These are phyloP conservation scores for Psephotus haematonotus DNA, from an alignment of 2,113 vertebrate genomes.

Conservation along the genomic window DNA sequence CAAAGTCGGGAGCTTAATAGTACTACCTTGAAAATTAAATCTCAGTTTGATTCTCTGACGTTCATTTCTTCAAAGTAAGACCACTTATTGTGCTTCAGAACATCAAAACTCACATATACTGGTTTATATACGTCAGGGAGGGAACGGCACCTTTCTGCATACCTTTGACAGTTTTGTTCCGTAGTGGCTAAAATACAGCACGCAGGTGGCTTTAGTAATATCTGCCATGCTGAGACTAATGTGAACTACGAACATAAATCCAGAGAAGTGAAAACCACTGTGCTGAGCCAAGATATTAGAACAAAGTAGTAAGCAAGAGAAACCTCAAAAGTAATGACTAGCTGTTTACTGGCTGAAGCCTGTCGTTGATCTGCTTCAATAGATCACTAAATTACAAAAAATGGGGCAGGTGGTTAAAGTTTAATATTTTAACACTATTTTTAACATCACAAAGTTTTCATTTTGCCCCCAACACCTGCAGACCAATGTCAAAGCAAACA, in stretches of 20 bases:
- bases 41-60: not conserved
- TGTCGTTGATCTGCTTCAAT: not conserved
- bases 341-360: not conserved
- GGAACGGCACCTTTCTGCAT: not conserved
- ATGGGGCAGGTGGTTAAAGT: not conserved
- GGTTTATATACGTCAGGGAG: not conserved
- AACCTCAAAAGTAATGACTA: not conserved
- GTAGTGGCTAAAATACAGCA: not conserved
- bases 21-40: not conserved
- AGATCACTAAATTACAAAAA: not conserved
- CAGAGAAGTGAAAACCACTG: not conserved
- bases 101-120: not conserved
- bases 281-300: not conserved
- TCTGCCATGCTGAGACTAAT: not conserved
- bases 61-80: not conserved
- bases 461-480: not conserved
- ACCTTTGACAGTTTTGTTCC: not conserved
- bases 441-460: slow-evolving; percentile 1
- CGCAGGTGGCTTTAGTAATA: not conserved
- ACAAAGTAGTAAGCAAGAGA: not conserved
- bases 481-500: not conserved
- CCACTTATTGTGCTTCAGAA: not conserved
- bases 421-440: not conserved
- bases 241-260: not conserved
- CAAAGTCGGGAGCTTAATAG: not conserved